phyloP scores from a whole-genome alignment of 2,888 invertebrate species.

The Tineola bisselliella region DNA sequence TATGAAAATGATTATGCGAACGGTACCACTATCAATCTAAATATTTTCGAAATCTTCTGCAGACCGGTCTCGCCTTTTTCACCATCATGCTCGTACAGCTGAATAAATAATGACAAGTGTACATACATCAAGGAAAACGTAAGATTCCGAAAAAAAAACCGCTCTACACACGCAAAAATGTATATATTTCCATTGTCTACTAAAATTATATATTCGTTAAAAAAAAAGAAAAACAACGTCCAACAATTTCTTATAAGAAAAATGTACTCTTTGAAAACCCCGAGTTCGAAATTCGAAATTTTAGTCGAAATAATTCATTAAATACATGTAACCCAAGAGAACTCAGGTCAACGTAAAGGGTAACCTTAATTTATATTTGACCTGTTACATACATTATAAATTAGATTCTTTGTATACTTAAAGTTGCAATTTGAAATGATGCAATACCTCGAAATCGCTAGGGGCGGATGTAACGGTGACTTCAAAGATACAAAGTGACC shows the following conservation, averaged over 20 bases:
- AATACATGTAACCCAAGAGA: too few species aligned
- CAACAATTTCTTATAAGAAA: too few species aligned
- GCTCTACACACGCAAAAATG: neutral
- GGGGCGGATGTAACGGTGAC: neutral
- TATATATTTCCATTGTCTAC: neutral
- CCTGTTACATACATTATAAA: neutral
- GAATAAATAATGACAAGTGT: slow-evolving; percentile 51
- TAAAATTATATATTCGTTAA: neutral
- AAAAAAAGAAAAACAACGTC: too few species aligned
- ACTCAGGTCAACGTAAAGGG: too few species aligned
- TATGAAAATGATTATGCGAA: neutral
- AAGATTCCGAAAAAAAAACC: slow-evolving; percentile 22
- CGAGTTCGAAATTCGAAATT: too few species aligned
- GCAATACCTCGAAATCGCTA: neutral
- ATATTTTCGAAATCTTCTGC: slow-evolving; percentile 58
- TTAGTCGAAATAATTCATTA: too few species aligned
- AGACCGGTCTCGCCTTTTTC: slow-evolving; percentile 47
- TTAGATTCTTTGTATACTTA: neutral
- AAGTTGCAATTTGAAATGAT: neutral
- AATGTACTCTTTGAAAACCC: too few species aligned
- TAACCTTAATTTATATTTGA: too few species aligned
- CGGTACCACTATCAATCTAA: slow-evolving; percentile 23
- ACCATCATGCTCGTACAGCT: slow-evolving; percentile 45
- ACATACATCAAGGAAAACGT: slow-evolving; percentile 50
- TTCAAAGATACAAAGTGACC: slow-evolving; percentile 4